These are phyloP conservation scores for Australoheros scitulus DNA, from an alignment of 2,113 vertebrate species.

Conservation along the genomic window DNA sequence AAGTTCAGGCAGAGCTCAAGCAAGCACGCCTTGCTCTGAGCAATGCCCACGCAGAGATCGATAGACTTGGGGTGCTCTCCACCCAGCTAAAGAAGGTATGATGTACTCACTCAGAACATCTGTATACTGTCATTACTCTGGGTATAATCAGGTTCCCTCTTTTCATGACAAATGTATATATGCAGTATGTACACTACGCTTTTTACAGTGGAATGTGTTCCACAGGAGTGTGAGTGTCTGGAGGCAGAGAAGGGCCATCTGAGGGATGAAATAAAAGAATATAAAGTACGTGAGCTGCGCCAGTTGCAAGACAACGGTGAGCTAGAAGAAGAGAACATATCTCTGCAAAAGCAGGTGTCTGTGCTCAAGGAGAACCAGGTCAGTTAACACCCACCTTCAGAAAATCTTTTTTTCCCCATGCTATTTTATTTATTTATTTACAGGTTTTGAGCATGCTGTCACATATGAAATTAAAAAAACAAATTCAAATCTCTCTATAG, in stretches of 20 bases:
- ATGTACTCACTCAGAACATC: not conserved
- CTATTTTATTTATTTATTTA: not conserved
- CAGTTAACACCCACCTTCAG: constrained; percentile 7
- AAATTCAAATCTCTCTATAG: not conserved
- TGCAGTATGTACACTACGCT: not conserved
- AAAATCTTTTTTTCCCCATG: not conserved
- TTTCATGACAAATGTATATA: not conserved
- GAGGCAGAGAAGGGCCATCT: constrained; percentile 80
- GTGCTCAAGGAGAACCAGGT: constrained; percentile 86
- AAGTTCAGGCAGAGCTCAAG: constrained; percentile 82
- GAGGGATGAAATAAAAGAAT: constrained; percentile 84
- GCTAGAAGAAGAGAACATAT: constrained; percentile 87
- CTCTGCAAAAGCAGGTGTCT: constrained; percentile 86
- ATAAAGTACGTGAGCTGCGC: constrained; percentile 80
- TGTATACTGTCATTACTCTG: not conserved
- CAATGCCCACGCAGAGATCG: constrained; percentile 80
- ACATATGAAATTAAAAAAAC: not conserved
- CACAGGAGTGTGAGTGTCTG: constrained; percentile 80
- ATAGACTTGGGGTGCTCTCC: constrained; percentile 73
- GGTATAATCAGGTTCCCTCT: not conserved
- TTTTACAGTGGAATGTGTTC: constrained; percentile 11
- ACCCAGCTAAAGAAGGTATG: constrained; percentile 82
- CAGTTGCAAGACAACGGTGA: constrained; percentile 85
- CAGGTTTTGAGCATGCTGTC: not conserved
- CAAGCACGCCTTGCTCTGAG: constrained; percentile 76